These are phyloP conservation scores for Myiagra hebetior DNA, from an alignment of 2,113 vertebrate species.

Conservation along the genomic window DNA sequence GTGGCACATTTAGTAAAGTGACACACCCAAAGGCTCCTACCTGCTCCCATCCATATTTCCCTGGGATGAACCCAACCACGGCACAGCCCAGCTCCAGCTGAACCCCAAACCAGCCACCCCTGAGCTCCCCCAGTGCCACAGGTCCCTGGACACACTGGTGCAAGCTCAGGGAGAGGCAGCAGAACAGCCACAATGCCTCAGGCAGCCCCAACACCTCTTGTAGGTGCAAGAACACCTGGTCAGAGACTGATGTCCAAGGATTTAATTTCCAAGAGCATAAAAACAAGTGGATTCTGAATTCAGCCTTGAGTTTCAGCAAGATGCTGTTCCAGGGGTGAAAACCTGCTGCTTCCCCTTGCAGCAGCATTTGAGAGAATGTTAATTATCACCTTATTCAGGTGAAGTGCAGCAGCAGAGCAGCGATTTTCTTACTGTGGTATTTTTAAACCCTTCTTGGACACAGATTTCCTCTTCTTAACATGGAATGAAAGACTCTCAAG, in stretches of 20 bases:
- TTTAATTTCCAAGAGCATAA: not conserved
- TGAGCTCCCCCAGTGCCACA: not conserved
- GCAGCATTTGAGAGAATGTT: not conserved
- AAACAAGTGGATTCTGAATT: not conserved
- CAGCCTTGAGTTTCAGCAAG: not conserved
- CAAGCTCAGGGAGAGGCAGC: not conserved
- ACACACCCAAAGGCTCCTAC: not conserved
- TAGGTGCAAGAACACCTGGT: rapidly evolving
- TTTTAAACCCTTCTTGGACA: not conserved
- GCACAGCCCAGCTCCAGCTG: not conserved
- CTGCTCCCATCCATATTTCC: not conserved
- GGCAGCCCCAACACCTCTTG: not conserved
- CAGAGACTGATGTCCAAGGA: not conserved
- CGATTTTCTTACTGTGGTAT: not conserved
- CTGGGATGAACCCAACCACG: rapidly evolving
- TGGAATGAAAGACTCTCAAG: not conserved
- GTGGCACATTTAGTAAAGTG: not conserved
- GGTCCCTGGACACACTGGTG: not conserved
- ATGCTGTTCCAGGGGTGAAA: not conserved
- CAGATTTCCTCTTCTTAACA: not conserved
- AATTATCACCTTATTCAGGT: not conserved
- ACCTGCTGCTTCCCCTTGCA: rapidly evolving
- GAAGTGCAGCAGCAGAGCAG: not conserved
- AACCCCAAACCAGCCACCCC: not conserved
- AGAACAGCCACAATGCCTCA: rapidly evolving